Base-by-base conservation (phyloP, 2,888 invertebrate species). In the Drosophila paranaensis region DNA sequence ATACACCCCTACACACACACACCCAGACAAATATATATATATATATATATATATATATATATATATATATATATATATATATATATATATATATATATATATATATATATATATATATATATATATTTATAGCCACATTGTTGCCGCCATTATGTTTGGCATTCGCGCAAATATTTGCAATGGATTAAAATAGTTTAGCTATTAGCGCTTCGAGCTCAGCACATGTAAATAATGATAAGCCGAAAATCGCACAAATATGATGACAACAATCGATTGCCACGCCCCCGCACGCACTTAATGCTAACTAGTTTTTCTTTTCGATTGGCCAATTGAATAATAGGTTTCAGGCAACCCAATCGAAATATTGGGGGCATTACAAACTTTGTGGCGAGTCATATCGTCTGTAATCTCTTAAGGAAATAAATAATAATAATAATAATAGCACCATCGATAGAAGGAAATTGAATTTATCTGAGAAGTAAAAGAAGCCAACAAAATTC, bases 181-280 rank as follows among this genome's bases (percentile, higher is more conserved):
- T 89, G 71, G 73, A 78, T 88, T 82, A 65, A 72, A 74, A 77
- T 74, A 82, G 74, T 67, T 82, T 73, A 73, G 86, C 80, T 73
- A 79, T 87, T 81, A 89, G 75, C 73, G 68, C 65, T 79, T 53
- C 11, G 35, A 57, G 67, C 69, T 74, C 60, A 58, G 60, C 50
- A 60, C 68, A 78, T 80, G 90, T 77, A 78, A 90, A 88, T 86
- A 88, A 86, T 71, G 77, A 77, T 82, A 90, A 82, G 80, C 81
- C 75, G 69, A 77, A 78, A 89, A 85, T 86, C 71, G 74, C 55
- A 68, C 63, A 77, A 74, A 67, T 74, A 77, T 70, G 85, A 71
- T 71, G 74, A 71, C 77, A 85, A 81, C 76, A 79, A 88, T 77
- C 53, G 71, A 64, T 80, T 71, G 71, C 66, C 71, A 71, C 71